Evolutionary conservation across 2,888 invertebrate species (phyloP).

Genomic region (Micoletzkya japonica): DNA sequence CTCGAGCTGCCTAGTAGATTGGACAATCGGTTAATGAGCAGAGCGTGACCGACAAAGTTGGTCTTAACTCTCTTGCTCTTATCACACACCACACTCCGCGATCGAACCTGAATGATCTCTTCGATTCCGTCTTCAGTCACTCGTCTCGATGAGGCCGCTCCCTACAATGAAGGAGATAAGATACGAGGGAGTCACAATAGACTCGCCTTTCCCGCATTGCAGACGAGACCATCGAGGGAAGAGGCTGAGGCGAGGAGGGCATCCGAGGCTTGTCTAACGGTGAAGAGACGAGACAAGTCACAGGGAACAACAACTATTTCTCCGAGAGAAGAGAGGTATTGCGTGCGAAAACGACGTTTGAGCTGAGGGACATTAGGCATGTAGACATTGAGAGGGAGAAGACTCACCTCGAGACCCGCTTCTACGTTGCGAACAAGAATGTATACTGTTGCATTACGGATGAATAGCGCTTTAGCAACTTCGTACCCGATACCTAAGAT

Average conservation of each 20-base stretch:
- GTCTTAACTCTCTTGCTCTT: background rate
- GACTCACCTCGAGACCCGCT: background rate
- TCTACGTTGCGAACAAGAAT: background rate
- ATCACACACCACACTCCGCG: background rate
- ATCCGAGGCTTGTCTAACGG: background rate
- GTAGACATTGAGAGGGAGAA: background rate
- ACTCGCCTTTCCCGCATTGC: conserved; percentile 18
- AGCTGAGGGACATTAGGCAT: background rate
- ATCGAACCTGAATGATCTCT: conserved; percentile 5
- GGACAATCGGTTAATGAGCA: background rate
- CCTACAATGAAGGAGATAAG: background rate
- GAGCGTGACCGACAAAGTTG: conserved; percentile 3
- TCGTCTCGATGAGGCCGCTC: background rate
- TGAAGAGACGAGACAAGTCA: background rate
- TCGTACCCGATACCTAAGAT: conserved; percentile 9
- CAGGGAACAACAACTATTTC: background rate
- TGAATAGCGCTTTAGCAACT: background rate
- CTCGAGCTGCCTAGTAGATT: background rate
- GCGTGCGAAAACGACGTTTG: background rate
- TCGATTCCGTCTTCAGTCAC: conserved; percentile 14
- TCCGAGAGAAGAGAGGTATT: background rate
- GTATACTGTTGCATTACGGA: background rate
- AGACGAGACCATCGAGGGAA: conserved; percentile 12
- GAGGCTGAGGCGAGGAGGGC: background rate
- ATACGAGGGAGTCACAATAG: background rate